Base-by-base conservation (phyloP, 1,140 invertebrate species). In the Octopus sinensis region DNA sequence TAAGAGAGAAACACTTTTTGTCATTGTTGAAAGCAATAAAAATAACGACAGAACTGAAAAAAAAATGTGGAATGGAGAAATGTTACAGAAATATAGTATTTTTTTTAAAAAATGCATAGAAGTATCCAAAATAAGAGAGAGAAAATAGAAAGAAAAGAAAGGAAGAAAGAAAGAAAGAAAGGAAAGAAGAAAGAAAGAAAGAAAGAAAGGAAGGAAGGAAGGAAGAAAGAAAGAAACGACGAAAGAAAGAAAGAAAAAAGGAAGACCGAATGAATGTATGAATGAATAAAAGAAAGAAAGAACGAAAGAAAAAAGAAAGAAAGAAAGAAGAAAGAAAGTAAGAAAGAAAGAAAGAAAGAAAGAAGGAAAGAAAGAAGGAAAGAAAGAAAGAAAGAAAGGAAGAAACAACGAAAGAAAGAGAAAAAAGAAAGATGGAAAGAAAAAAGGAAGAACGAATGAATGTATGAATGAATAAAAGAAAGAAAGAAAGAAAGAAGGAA, bases 101-200 rank as follows among this genome's bases (percentile, higher is more conserved):
- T 23, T 23, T 23, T 23, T 23, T n/a, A 43, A 43, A 43, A 43
- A 43, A 43, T 3, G 3, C 30, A 43, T 43, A 43, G 30, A 43
- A 3, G 30, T 43, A 43, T 77, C 43, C 2, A 13, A 23, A 53
- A 23, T 53, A 79, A 53, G 10, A 96, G 96, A 87, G 96, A 95
- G 43, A 6, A 52, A 9, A 79, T 53, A 43, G 76, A 78, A 6
- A 54, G 54, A 79, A 10, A 12, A 17, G 54, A 75, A 53, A 13
- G 53, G 76, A 53, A 17, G n/a, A 52, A 81, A 71, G 62, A 52
- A 53, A 52, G 76, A 71, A 23, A 52, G 53, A 73, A 54, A 56
- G 30, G 51, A 54, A 30, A 78, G 53, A 17, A 76, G 43, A 23
- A 43, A 76, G 23, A 43, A 23, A 76, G 75, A 53, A 13, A 52